Percentiles rank a stretch among this genome's conserved stretches.
Evolutionary conservation across 92 coral and sea anemone species (phyloP).

Genomic region (Galaxea fascicularis): DNA sequence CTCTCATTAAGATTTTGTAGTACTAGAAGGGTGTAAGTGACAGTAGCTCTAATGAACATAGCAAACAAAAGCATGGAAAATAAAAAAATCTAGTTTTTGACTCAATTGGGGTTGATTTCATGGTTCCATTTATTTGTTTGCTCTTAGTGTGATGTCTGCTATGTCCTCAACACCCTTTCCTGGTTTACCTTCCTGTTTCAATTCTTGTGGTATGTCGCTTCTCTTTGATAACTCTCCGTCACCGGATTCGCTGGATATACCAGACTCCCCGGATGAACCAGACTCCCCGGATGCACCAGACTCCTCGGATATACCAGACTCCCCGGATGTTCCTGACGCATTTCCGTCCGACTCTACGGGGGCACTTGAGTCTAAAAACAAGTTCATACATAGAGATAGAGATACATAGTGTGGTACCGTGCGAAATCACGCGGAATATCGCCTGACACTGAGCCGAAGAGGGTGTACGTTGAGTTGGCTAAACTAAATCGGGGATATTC

Average conservation of each 20-base stretch:
- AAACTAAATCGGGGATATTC: too few species aligned
- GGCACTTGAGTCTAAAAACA: not conserved
- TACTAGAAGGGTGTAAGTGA: too few species aligned
- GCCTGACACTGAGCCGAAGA: too few species aligned
- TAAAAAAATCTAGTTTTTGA: too few species aligned
- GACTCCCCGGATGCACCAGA: not conserved
- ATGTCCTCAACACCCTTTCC: not conserved
- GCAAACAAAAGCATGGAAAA: too few species aligned
- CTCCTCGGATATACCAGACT: constrained; percentile 29
- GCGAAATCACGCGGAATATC: too few species aligned
- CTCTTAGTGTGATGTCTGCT: not conserved
- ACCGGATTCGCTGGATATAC: constrained; percentile 37
- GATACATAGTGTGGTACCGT: too few species aligned
- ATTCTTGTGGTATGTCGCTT: constrained; percentile 57
- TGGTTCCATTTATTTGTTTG: not conserved
- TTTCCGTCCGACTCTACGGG: not conserved
- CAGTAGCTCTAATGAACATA: too few species aligned
- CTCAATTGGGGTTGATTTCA: too few species aligned
- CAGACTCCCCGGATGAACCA: not conserved
- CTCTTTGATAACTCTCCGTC: constrained; percentile 56
- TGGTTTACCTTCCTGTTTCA: constrained; percentile 6
- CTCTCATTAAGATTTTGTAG: too few species aligned
- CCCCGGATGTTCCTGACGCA: constrained; percentile 7
- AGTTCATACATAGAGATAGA: not conserved
- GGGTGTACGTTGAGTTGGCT: too few species aligned